Evolutionary conservation across 2,113 vertebrate species (phyloP).

Genomic region (Xyrauchen texanus): DNA sequence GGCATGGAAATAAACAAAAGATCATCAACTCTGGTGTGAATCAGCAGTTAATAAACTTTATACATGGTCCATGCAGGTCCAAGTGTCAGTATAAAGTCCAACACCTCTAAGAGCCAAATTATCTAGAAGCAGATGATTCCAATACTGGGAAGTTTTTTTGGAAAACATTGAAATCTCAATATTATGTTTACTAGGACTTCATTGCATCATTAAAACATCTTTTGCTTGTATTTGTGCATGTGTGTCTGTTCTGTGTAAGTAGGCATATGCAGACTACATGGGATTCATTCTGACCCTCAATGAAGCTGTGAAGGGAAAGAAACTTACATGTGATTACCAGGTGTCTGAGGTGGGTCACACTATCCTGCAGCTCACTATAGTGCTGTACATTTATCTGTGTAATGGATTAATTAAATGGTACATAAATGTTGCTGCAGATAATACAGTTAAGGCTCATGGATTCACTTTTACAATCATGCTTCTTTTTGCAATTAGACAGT

Average conservation of each 20-base stretch:
- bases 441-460: background rate
- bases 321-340: slow-evolving; percentile 85
- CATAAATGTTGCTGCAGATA: too few species aligned
- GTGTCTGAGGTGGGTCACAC: slow-evolving; percentile 85
- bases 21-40: too few species aligned
- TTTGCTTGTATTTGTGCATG: background rate
- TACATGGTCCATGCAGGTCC: too few species aligned
- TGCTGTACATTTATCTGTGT: background rate
- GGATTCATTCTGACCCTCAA: slow-evolving; percentile 93
- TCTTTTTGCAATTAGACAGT: slow-evolving; percentile 75
- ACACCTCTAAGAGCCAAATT: too few species aligned
- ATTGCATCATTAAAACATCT: background rate
- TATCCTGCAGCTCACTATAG: background rate
- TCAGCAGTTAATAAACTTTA: too few species aligned
- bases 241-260: slow-evolving; percentile 15
- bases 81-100: too few species aligned
- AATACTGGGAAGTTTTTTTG: too few species aligned
- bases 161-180: too few species aligned
- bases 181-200: too few species aligned
- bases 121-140: too few species aligned
- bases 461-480: background rate
- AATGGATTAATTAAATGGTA: too few species aligned
- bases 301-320: slow-evolving; percentile 90
- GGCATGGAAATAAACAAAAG: too few species aligned
- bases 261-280: slow-evolving; percentile 96